phyloP scores from a whole-genome alignment of 2,888 invertebrate species.

The Sepiola atlantica region DNA sequence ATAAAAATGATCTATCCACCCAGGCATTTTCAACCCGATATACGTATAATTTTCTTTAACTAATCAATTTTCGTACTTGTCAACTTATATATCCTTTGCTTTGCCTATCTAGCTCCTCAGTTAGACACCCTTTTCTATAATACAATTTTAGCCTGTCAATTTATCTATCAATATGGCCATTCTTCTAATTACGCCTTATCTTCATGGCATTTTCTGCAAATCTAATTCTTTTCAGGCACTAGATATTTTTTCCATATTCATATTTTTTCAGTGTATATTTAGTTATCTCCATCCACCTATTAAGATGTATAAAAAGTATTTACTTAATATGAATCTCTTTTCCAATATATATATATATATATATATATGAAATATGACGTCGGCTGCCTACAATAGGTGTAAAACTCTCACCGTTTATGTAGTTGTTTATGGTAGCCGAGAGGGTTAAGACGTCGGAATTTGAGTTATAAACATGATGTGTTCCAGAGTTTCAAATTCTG shows the following conservation, averaged over 20 bases:
- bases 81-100: neutral
- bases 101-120: neutral
- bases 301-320: neutral
- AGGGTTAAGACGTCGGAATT: too few relatives aligned
- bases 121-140: neutral
- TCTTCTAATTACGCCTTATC: neutral
- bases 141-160: slow-evolving; percentile 32
- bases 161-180: slow-evolving; percentile 32
- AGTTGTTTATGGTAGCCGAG: too few relatives aligned
- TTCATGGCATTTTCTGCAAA: neutral
- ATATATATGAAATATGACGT: too few relatives aligned
- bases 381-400: too few relatives aligned
- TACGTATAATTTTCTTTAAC: slow-evolving; percentile 6
- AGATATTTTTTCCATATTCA: neutral
- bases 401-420: too few relatives aligned
- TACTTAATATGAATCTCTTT: too few relatives aligned
- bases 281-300: neutral
- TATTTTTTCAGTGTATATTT: neutral
- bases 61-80: slow-evolving; percentile 12
- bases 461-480: too few relatives aligned
- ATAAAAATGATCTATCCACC: neutral
- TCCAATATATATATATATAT: too few relatives aligned
- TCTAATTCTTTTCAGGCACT: neutral
- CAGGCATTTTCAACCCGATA: neutral
- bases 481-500: too few relatives aligned